Conservation (phyloP, 2,113 vertebrate genomes). For the Mormyrus iriodes region DNA sequence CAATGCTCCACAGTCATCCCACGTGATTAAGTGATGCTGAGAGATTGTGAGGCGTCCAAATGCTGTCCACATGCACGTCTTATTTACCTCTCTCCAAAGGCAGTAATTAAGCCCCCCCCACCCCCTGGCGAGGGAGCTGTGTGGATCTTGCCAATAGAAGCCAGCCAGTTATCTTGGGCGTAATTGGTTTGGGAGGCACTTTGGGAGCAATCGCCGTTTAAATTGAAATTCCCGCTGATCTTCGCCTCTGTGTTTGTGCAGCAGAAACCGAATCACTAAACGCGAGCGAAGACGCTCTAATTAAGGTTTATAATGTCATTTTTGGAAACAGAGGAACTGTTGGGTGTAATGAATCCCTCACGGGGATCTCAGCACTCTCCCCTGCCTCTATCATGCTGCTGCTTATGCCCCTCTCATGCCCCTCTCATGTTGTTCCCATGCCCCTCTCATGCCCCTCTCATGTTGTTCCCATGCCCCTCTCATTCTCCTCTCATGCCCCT, state of each 20-base stretch:
- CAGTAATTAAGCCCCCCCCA: background rate
- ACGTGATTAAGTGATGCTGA: background rate
- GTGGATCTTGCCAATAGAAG: background rate
- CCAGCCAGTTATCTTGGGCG: background rate
- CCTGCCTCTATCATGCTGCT: background rate
- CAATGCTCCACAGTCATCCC: background rate
- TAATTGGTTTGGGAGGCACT: slow-evolving; percentile 13
- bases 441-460: too few species aligned
- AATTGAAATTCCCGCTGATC: slow-evolving; percentile 15
- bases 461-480: too few species aligned
- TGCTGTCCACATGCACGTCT: background rate
- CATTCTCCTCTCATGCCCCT: too few species aligned
- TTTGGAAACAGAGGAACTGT: background rate
- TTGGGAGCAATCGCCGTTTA: background rate
- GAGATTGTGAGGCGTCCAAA: background rate
- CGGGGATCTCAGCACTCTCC: background rate
- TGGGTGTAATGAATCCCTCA: slow-evolving; percentile 4
- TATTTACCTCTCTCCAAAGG: slow-evolving; percentile 15
- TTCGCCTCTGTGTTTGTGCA: background rate
- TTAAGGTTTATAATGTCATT: slow-evolving; percentile 7
- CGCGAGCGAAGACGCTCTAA: background rate
- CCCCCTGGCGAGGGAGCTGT: slow-evolving; percentile 3
- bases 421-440: too few species aligned
- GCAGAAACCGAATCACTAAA: slow-evolving; percentile 16
- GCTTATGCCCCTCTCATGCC: background rate